Evolutionary conservation across 2,888 invertebrate species (phyloP).

Genomic region (Eilema caniola): DNA sequence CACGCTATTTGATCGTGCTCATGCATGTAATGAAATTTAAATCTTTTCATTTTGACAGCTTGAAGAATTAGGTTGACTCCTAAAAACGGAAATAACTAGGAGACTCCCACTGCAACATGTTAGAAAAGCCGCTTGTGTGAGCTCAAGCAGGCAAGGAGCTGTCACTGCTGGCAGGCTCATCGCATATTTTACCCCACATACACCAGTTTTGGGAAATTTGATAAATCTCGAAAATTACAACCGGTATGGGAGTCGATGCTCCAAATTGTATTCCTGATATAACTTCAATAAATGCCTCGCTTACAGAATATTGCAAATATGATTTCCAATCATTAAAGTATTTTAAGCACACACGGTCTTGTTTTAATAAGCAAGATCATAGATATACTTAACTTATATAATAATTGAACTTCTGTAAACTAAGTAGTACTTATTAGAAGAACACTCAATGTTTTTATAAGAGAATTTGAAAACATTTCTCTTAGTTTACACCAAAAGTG

Average conservation of each 20-base stretch:
- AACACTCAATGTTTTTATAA: too few species aligned
- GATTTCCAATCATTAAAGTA: not conserved
- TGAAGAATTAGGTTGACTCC: not conserved
- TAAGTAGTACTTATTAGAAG: too few species aligned
- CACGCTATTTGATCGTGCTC: not conserved
- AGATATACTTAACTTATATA: too few species aligned
- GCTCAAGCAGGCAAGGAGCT: too few species aligned
- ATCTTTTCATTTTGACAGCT: not conserved
- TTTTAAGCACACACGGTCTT: not conserved
- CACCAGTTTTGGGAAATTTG: not conserved
- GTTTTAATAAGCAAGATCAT: not conserved
- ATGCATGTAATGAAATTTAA: not conserved
- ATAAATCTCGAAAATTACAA: not conserved
- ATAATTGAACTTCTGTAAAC: too few species aligned
- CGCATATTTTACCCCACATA: too few species aligned
- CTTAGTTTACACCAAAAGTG: not conserved
- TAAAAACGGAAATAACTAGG: too few species aligned
- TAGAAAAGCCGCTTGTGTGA: too few species aligned
- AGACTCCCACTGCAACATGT: too few species aligned
- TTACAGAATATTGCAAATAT: not conserved
- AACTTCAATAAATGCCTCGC: not conserved
- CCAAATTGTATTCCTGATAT: not conserved
- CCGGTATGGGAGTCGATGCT: not conserved
- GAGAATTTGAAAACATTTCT: too few species aligned
- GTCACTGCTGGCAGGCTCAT: too few species aligned